Evolutionary conservation across 2,113 vertebrate genomes (phyloP).

Genomic region (Heterochromis multidens): DNA sequence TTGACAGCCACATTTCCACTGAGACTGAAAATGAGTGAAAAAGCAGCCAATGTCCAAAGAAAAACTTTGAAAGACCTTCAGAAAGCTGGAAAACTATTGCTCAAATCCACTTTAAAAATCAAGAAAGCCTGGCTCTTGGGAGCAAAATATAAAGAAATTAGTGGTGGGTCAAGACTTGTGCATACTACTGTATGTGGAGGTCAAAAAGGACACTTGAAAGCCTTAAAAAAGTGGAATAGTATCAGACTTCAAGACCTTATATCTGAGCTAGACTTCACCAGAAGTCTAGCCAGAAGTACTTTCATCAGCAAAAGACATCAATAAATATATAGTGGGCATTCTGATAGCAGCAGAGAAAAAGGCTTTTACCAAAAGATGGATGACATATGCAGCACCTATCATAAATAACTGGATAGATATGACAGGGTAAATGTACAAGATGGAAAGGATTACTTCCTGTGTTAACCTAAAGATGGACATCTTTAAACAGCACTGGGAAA

Average conservation of each 20-base stretch:
- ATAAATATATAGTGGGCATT: neutral
- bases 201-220: neutral
- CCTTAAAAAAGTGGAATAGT: rapidly evolving
- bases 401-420: neutral
- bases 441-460: neutral
- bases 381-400: neutral
- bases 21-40: neutral
- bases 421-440: neutral
- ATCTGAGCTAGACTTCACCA: neutral
- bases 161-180: neutral
- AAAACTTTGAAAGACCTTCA: neutral
- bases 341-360: neutral
- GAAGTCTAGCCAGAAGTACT: neutral
- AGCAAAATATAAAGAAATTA: neutral
- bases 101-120: neutral
- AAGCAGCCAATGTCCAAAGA: neutral
- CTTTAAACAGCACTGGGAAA: neutral
- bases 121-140: neutral
- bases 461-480: neutral
- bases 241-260: neutral
- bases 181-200: neutral
- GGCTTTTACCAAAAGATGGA: neutral
- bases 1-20: no score
- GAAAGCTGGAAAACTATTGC: neutral
- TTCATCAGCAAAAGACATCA: neutral